A percentile compares a stretch with the other conserved stretches of the same genome.
Evolutionary conservation across 2,113 vertebrate genomes (phyloP).

Genomic region (Rhizomys pruinosus): DNA sequence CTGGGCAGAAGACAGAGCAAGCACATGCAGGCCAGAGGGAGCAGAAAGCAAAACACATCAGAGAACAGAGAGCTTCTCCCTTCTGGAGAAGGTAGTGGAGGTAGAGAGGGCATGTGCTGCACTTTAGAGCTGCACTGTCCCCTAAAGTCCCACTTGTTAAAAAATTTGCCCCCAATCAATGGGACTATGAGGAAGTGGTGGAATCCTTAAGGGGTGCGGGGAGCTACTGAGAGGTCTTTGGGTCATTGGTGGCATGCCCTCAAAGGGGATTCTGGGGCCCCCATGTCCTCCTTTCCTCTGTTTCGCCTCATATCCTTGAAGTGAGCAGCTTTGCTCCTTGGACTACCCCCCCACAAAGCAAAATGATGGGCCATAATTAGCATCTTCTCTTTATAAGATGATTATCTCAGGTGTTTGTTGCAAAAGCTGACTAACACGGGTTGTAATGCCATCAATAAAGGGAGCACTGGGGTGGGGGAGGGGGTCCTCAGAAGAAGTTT

Average conservation of each 20-base stretch:
- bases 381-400: background rate
- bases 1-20: background rate
- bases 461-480: background rate
- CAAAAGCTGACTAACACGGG: background rate
- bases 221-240: background rate
- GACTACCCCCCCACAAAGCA: background rate
- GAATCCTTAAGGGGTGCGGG: background rate
- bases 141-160: background rate
- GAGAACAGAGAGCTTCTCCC: background rate
- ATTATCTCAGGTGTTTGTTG: background rate
- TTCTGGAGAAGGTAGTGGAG: too few relatives aligned
- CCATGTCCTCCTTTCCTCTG: background rate
- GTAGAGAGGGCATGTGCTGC: background rate
- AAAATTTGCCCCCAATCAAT: background rate
- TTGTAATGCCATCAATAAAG: background rate
- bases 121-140: background rate
- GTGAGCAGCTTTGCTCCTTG: background rate
- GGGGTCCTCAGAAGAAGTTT: rapidly evolving
- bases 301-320: background rate
- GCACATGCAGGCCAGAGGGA: rapidly evolving
- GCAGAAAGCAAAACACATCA: background rate
- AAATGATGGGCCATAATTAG: background rate
- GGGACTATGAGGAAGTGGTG: background rate
- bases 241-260: too few relatives aligned
- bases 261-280: background rate